Conservation (phyloP, 2,113 vertebrate genomes). For the Pelmatolapia mariae region DNA sequence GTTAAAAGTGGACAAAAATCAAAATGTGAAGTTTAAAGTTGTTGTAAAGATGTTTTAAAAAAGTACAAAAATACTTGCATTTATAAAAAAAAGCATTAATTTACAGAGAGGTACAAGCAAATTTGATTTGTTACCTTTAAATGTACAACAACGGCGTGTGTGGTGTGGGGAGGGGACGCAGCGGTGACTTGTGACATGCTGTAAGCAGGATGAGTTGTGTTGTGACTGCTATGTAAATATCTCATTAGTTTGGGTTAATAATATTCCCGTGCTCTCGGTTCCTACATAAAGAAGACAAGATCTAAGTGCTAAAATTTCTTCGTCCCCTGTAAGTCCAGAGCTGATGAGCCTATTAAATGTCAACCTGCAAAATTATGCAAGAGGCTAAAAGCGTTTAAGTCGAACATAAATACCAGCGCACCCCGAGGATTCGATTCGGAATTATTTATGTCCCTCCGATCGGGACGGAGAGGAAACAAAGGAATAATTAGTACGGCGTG, state of each 20-base stretch:
- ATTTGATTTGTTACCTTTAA: background rate
- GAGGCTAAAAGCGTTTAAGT: conserved; percentile 46
- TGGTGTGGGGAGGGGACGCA: background rate
- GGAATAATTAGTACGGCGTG: conserved; percentile 80
- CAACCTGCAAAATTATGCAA: conserved; percentile 69
- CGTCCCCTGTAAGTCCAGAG: conserved; percentile 54
- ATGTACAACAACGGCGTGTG: background rate
- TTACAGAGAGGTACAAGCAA: background rate
- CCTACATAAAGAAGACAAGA: background rate
- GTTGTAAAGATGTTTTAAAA: background rate
- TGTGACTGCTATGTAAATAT: conserved; percentile 45
- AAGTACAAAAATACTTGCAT: background rate
- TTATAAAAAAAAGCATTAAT: rapidly evolving
- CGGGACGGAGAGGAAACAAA: conserved; percentile 74
- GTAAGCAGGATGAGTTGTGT: conserved; percentile 2
- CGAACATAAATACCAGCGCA: conserved; percentile 54
- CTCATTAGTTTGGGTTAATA: conserved; percentile 45
- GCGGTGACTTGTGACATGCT: background rate
- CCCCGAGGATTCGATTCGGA: conserved; percentile 60
- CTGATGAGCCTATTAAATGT: conserved; percentile 72
- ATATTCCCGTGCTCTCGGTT: conserved; percentile 7
- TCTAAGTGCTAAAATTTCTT: conserved; percentile 44
- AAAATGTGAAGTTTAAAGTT: background rate
- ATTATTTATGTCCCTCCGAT: conserved; percentile 69
- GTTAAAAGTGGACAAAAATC: background rate